Conservation (phyloP, 2,888 invertebrate genomes). For the Oxycera nigricornis region DNA sequence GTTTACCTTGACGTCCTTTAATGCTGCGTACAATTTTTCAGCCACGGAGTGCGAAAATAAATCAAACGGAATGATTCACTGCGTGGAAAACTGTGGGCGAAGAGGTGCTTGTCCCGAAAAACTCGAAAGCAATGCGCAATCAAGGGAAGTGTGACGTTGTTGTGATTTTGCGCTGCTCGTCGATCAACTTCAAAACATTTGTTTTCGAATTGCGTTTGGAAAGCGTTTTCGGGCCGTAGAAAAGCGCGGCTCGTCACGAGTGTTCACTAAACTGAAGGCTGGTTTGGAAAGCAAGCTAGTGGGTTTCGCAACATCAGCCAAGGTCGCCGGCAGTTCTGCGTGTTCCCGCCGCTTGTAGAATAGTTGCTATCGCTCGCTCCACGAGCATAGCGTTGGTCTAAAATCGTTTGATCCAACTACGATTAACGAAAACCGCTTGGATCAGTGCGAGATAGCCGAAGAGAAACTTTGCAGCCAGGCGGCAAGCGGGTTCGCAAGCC, state of each 20-base stretch:
- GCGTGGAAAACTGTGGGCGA: not conserved
- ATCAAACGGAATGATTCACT: not conserved
- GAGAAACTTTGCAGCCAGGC: not conserved
- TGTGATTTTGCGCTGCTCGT: slow-evolving; percentile 8
- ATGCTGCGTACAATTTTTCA: not conserved
- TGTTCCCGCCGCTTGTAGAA: not conserved
- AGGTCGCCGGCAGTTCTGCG: not conserved
- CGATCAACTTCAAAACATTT: not conserved
- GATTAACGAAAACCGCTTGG: too few relatives aligned
- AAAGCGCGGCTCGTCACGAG: not conserved
- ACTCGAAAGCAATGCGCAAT: not conserved
- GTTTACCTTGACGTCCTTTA: slow-evolving; percentile 8
- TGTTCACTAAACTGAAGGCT: not conserved
- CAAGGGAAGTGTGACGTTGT: not conserved
- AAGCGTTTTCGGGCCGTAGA: not conserved
- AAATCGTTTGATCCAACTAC: not conserved
- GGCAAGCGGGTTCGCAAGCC: too few relatives aligned
- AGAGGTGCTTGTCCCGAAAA: not conserved
- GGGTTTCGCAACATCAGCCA: not conserved
- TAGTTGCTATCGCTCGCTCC: not conserved
- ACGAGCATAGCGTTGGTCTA: not conserved
- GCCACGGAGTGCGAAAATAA: not conserved
- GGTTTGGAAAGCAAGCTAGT: not conserved
- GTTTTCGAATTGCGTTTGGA: not conserved
- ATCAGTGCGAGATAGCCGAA: not conserved